Conservation (phyloP, 1,140 invertebrate genomes). For the Macrobrachium nipponense region DNA sequence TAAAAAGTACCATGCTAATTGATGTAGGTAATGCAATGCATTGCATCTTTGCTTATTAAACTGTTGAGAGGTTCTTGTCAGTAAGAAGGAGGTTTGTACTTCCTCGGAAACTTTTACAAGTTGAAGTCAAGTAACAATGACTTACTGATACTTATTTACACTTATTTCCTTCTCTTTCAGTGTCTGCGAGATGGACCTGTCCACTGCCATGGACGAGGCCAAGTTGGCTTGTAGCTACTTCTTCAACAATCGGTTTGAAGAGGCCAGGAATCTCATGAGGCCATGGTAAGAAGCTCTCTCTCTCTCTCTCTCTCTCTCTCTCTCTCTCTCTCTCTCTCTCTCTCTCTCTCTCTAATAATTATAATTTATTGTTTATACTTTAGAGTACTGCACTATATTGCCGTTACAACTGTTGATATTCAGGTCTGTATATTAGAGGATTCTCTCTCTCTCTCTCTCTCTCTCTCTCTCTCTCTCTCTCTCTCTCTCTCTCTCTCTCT, state of each 20-base stretch:
- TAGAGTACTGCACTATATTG: no score
- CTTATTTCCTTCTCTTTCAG: conserved; percentile 17
- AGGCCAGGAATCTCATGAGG: conserved; percentile 80
- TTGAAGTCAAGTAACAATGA: not conserved
- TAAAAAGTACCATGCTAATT: no score
- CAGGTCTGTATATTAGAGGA: no score
- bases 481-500: no score
- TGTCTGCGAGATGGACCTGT: conserved; percentile 49
- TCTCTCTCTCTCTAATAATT: not conserved
- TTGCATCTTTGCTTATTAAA: no score
- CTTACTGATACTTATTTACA: not conserved
- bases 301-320: not conserved
- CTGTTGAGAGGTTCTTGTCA: not conserved
- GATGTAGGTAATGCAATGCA: no score
- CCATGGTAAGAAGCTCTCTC: conserved; percentile 75
- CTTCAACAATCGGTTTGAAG: conserved; percentile 89
- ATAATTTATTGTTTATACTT: not conserved
- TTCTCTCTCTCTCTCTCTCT: no score
- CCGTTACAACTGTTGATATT: no score
- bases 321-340: not conserved
- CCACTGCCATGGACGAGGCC: conserved; percentile 73
- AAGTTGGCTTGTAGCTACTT: conserved; percentile 82
- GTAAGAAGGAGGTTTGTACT: not conserved
- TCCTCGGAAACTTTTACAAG: not conserved
- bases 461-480: no score